Conservation (phyloP, 2,113 vertebrate species). For the Cichladusa arquata region DNA sequence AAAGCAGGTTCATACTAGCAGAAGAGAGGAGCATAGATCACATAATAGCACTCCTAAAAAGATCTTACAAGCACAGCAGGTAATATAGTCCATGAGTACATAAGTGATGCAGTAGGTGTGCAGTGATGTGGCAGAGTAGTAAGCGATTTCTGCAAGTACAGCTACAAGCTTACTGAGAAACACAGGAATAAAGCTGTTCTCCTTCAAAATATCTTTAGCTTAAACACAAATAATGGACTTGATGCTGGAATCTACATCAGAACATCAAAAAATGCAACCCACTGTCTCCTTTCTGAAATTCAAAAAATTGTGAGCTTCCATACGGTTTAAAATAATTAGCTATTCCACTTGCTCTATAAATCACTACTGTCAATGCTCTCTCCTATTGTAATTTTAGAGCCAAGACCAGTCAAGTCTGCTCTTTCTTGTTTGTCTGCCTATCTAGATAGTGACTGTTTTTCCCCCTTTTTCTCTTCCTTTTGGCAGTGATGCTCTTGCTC, state of each 20-base stretch:
- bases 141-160: neutral
- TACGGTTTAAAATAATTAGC: conserved; percentile 11
- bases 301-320: neutral
- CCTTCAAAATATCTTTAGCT: neutral
- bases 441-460: conserved; percentile 4
- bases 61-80: neutral
- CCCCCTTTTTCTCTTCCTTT: conserved; percentile 3
- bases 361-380: neutral
- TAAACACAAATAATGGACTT: neutral
- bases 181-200: neutral
- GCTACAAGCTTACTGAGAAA: neutral
- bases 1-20: neutral
- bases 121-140: neutral
- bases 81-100: neutral
- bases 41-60: neutral
- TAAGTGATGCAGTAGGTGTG: neutral
- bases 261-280: neutral
- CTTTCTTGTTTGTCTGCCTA: conserved; percentile 23
- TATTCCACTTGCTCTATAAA: neutral
- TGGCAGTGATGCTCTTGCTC: neutral
- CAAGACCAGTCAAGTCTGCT: neutral
- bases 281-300: neutral
- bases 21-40: neutral
- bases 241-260: neutral
- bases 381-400: neutral